These are phyloP conservation scores for Elmis aenea DNA, from an alignment of 2,888 invertebrate genomes.

Conservation along the genomic window DNA sequence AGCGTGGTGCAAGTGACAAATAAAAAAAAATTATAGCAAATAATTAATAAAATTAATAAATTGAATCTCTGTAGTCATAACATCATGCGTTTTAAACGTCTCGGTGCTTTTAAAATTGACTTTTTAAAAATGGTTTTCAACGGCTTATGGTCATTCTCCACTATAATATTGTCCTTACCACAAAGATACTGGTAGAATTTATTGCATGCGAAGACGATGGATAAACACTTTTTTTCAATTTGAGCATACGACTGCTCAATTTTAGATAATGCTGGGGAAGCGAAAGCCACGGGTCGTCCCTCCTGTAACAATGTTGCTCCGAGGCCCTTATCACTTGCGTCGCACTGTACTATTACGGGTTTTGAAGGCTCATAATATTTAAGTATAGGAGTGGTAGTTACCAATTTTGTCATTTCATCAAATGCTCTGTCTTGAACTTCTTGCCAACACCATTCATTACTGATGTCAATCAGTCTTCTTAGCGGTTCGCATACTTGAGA, in stretches of 20 bases:
- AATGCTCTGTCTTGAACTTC: background rate
- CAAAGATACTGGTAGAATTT: conserved; percentile 14
- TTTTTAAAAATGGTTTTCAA: too few relatives aligned
- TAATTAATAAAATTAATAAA: too few relatives aligned
- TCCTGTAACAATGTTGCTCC: conserved; percentile 1
- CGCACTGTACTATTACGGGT: conserved; percentile 3
- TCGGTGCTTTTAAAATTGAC: too few relatives aligned
- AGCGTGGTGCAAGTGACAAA: too few relatives aligned
- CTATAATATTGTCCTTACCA: too few relatives aligned
- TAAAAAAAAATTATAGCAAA: too few relatives aligned
- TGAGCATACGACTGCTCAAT: conserved; percentile 11
- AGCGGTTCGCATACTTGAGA: conserved; percentile 2
- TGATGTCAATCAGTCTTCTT: conserved; percentile 4
- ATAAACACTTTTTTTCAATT: conserved; percentile 12
- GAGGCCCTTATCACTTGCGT: conserved; percentile 1
- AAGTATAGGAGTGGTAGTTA: conserved; percentile 1
- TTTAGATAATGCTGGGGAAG: conserved; percentile 6
- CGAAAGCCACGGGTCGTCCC: conserved; percentile 4
- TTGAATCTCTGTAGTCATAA: too few relatives aligned
- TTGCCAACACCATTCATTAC: conserved; percentile 1
- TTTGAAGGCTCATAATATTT: background rate
- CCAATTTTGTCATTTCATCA: conserved; percentile 1
- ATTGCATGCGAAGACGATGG: conserved; percentile 7
- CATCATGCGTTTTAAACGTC: too few relatives aligned
- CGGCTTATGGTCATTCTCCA: too few relatives aligned